Percentiles rank a stretch among this genome's conserved stretches.
phyloP scores from a whole-genome alignment of 1,140 invertebrate species.

The Drosophila micromelanica region DNA sequence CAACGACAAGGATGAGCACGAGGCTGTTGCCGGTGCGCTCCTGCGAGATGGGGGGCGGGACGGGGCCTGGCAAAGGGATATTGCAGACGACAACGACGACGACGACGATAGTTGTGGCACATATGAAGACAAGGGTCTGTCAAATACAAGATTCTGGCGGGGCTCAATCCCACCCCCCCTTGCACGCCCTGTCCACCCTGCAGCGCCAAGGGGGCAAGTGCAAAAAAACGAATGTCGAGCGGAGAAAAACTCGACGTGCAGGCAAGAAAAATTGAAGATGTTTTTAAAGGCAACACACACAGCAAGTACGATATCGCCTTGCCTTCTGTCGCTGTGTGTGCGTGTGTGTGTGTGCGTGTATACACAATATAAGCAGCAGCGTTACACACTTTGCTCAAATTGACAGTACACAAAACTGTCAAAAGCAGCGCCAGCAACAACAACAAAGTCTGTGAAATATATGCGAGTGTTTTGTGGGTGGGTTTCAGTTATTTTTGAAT shows the following conservation, averaged over 20 bases:
- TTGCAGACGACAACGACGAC: conserved; percentile 41
- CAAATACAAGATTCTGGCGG: conserved; percentile 80
- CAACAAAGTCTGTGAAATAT: conserved; percentile 49
- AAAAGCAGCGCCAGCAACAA: conserved; percentile 56
- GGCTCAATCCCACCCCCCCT: conserved; percentile 32
- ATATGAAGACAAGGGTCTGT: conserved; percentile 82
- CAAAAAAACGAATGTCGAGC: conserved; percentile 24
- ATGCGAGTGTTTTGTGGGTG: conserved; percentile 41
- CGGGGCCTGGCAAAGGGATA: not conserved
- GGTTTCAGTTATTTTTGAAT: conserved; percentile 16
- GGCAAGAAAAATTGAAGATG: conserved; percentile 78
- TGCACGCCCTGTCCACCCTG: not conserved
- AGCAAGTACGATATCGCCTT: conserved; percentile 44
- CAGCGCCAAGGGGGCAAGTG: not conserved
- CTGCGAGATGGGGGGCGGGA: not conserved
- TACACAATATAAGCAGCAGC: conserved; percentile 49
- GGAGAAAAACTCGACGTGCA: conserved; percentile 34
- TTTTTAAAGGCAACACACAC: conserved; percentile 64
- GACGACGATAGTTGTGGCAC: conserved; percentile 71
- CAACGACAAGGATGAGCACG: conserved; percentile 33
- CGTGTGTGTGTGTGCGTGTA: conserved; percentile 1
- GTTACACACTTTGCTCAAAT: conserved; percentile 65
- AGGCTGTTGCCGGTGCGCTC: not conserved
- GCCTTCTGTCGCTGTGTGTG: not conserved
- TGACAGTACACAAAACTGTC: conserved; percentile 81